phyloP scores from a whole-genome alignment of 2,113 vertebrate genomes.

The Trinectes maculatus region DNA sequence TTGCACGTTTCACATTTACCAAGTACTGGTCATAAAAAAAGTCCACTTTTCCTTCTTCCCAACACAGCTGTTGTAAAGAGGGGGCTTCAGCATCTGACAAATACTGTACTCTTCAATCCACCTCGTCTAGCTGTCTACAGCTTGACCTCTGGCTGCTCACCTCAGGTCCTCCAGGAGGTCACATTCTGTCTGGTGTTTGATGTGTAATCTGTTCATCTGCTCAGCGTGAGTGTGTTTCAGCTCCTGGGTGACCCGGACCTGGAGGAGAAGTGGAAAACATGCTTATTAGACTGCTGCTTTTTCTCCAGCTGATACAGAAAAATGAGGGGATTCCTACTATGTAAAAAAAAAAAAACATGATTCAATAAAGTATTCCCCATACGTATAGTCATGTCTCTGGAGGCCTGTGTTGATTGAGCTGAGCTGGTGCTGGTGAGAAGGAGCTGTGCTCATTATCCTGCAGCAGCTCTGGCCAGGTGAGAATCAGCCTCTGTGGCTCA shows the following conservation, averaged over 20 bases:
- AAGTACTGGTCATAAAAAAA: too few relatives aligned
- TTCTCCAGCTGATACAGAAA: too few relatives aligned
- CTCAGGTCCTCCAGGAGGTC: slow-evolving; percentile 97
- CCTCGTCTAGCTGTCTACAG: neutral
- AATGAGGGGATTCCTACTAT: too few relatives aligned
- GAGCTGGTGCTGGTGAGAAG: slow-evolving; percentile 13
- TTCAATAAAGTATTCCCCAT: too few relatives aligned
- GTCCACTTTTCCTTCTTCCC: too few relatives aligned
- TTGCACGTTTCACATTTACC: neutral
- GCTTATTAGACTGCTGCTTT: neutral
- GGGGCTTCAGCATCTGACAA: too few relatives aligned
- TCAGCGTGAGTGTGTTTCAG: slow-evolving; percentile 94
- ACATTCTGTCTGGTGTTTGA: slow-evolving; percentile 96
- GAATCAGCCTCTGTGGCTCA: slow-evolving; percentile 11
- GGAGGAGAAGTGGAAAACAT: slow-evolving; percentile 58
- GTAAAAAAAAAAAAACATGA: too few relatives aligned
- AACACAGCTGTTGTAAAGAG: too few relatives aligned
- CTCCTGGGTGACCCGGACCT: slow-evolving; percentile 94
- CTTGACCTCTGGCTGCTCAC: slow-evolving; percentile 78
- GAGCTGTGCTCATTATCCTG: slow-evolving; percentile 7
- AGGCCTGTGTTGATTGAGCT: slow-evolving; percentile 11
- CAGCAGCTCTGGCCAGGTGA: slow-evolving; percentile 8
- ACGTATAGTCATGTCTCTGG: neutral
- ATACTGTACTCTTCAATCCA: neutral
- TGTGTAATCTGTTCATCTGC: slow-evolving; percentile 92